Evolutionary conservation across 1,140 invertebrate genomes (phyloP), one percentile per base, ranked within the genome.

Genomic region (Pantala flavescens): DNA sequence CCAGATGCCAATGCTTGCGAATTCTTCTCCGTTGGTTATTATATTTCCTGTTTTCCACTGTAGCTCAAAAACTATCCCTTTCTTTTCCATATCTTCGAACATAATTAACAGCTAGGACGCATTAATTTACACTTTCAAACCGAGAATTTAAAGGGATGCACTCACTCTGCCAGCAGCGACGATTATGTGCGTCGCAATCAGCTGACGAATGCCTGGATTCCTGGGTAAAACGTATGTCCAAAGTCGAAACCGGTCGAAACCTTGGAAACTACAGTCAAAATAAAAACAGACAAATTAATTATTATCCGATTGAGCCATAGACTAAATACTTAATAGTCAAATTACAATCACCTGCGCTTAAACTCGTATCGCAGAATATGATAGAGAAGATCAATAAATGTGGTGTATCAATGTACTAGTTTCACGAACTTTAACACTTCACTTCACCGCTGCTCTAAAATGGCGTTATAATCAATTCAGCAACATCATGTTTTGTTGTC

Each of bases 1-100:
- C 74, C 79, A 81, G 74, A 82, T 79, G 19, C 82, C 79, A 72
- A 83, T 79, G 73, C 80, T 82, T 43, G 78, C 78, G 43, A 78
- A 78, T 71, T 81, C 80, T 73, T 79, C 80, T 71, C 76, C 79
- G 74, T 79, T 78, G 43, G n/a, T 70, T 19, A 28, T 23, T 43
- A 77, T 77, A 0, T 79, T 74, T 72, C 77, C 78, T 74, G 80
- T 81, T 78, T 81, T 82, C 82, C 82, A 83, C 74, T 81, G 78
- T 71, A 83, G 74, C 78, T 80, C 80, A 77, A 78, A 83, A 10
- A 81, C 76, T 19, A 83, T 81, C 76, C 82, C 81, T 14, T 63
- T 63, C 16, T 16, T 19, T 19, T 63, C 49, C 49, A 63, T 63
- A 14, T 63, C 49, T 21, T 63, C 49, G 12, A 63, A 19, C 49